These are phyloP conservation scores for Chrysomela aeneicollis DNA, from an alignment of 2,888 invertebrate genomes.

Conservation along the genomic window DNA sequence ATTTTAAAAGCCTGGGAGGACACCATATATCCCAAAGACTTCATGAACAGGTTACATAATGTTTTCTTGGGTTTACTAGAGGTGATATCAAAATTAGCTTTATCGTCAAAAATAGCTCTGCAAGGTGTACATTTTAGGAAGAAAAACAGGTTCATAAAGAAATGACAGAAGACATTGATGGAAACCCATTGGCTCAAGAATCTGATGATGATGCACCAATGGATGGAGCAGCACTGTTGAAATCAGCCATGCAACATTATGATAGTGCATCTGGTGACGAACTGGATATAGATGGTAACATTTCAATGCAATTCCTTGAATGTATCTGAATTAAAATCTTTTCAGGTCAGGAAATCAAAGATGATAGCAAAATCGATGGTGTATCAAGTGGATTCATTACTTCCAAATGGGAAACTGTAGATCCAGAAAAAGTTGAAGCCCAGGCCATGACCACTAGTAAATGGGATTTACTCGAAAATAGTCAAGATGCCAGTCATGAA, in stretches of 20 bases:
- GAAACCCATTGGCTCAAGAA: slow-evolving; percentile 67
- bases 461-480: slow-evolving; percentile 80
- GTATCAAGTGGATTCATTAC: slow-evolving; percentile 80
- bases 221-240: slow-evolving; percentile 82
- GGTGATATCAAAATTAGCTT: slow-evolving; percentile 31
- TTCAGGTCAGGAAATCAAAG: slow-evolving; percentile 54
- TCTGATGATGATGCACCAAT: slow-evolving; percentile 74
- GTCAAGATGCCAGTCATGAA: slow-evolving; percentile 59
- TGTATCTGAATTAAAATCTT: slow-evolving; percentile 6
- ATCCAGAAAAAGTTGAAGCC: slow-evolving; percentile 82
- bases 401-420: slow-evolving; percentile 97
- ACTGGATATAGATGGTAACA: slow-evolving; percentile 72
- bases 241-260: slow-evolving; percentile 70
- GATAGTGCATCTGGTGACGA: slow-evolving; percentile 51
- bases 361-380: slow-evolving; percentile 46
- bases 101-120: neutral
- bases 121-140: slow-evolving; percentile 31
- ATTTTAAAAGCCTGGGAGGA: slow-evolving; percentile 98
- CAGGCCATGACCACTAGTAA: slow-evolving; percentile 88
- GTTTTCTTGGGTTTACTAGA: slow-evolving; percentile 82
- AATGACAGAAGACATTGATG: slow-evolving; percentile 68
- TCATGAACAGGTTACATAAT: slow-evolving; percentile 86
- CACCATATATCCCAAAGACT: slow-evolving; percentile 95
- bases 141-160: slow-evolving; percentile 32
- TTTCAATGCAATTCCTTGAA: slow-evolving; percentile 20